Percentiles rank a stretch among this genome's conserved stretches.
phyloP scores from a whole-genome alignment of 2,888 invertebrate genomes.

The Corbicula japonica region DNA sequence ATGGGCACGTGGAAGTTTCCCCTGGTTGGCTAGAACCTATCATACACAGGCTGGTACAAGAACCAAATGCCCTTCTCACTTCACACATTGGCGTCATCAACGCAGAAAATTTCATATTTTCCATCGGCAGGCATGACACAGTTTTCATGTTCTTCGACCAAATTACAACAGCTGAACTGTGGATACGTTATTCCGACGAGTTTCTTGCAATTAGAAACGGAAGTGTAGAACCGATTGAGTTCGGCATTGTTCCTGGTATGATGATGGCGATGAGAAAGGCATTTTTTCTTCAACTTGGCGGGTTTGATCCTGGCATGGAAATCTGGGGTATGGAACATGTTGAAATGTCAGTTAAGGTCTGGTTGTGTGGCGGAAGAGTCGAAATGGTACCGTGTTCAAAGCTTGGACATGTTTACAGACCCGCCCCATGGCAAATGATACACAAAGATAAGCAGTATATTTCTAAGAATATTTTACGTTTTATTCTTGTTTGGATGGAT shows the following conservation, averaged over 20 bases:
- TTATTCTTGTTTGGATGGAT: conserved; percentile 35
- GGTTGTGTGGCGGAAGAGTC: conserved; percentile 67
- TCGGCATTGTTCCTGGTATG: conserved; percentile 54
- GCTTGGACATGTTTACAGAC: conserved; percentile 64
- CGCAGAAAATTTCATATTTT: conserved; percentile 40
- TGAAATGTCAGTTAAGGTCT: conserved; percentile 62
- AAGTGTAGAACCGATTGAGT: conserved; percentile 53
- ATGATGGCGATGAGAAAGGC: conserved; percentile 56
- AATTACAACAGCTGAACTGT: conserved; percentile 45
- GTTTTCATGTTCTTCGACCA: conserved; percentile 48
- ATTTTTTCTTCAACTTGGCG: conserved; percentile 62
- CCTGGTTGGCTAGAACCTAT: conserved; percentile 68
- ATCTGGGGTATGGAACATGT: conserved; percentile 66
- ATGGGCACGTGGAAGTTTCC: conserved; percentile 66
- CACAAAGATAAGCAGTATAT: conserved; percentile 17
- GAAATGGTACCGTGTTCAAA: conserved; percentile 68
- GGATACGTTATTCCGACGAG: conserved; percentile 38
- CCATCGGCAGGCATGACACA: conserved; percentile 8
- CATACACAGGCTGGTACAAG: conserved; percentile 54
- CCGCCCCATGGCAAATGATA: conserved; percentile 44
- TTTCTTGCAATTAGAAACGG: conserved; percentile 31
- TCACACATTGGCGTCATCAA: conserved; percentile 61
- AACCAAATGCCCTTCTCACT: conserved; percentile 62
- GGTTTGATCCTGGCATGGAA: conserved; percentile 67
- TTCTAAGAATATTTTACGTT: conserved; percentile 23